Percentiles rank a stretch among this genome's conserved stretches.
Evolutionary conservation across 2,113 vertebrate genomes (phyloP).

Genomic region (Xiphorhynchus elegans): DNA sequence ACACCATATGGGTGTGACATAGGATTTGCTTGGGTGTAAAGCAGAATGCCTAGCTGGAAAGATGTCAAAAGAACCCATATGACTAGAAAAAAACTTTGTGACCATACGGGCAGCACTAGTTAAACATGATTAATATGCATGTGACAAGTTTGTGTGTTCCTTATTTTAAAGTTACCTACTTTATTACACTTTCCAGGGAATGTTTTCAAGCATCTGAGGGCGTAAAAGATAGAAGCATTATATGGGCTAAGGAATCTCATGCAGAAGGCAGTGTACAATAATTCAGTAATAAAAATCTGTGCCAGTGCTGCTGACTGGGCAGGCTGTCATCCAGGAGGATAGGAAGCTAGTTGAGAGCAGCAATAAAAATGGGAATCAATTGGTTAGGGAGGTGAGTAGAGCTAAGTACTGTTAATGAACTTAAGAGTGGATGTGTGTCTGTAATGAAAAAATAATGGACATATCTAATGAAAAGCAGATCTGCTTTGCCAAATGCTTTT

Average conservation of each 20-base stretch:
- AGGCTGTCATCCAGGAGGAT: neutral
- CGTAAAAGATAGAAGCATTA: neutral
- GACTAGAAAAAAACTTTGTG: neutral
- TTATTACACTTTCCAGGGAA: neutral
- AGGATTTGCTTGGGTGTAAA: neutral
- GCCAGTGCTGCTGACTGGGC: neutral
- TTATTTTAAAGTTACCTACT: neutral
- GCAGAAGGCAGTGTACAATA: neutral
- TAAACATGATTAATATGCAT: neutral
- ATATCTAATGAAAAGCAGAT: neutral
- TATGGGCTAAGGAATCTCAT: neutral
- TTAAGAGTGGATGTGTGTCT: neutral
- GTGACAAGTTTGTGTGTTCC: neutral
- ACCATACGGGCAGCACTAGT: neutral
- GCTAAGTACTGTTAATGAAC: conserved; percentile 27
- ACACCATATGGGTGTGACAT: neutral
- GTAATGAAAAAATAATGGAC: conserved; percentile 30
- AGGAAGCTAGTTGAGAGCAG: neutral
- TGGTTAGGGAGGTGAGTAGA: neutral
- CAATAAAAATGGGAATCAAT: conserved; percentile 9
- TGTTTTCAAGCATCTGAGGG: neutral
- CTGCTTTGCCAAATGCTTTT: neutral
- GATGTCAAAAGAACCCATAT: neutral
- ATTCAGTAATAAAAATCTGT: neutral
- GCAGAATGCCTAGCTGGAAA: neutral